Evolutionary conservation across 2,113 vertebrate species (phyloP), one percentile per base, ranked within the genome.

Genomic region (Pollachius pollachius): DNA sequence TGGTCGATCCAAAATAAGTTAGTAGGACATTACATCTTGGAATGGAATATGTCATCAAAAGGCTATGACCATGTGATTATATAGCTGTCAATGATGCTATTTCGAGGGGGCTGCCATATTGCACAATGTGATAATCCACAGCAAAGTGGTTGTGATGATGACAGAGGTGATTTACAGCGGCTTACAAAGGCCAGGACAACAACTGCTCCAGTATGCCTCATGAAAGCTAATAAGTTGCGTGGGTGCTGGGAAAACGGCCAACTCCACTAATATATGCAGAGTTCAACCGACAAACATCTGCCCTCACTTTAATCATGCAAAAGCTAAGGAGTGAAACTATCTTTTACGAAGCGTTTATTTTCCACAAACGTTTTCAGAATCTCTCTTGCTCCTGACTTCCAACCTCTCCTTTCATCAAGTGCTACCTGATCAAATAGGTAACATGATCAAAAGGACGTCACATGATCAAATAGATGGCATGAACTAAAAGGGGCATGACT

Each of bases 221-320:
- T 77, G 84, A 88, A 88, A 86, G 76, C 82, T 27, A 78, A 69
- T 86, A 87, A 82, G 81, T 82, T 67, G 75, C 64, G 73, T 73
- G 77, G 70, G 41, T 9, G 9, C 41, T 61, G 27, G 61, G 54
- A 27, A 27, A 7, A 64, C 90, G 89, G 69, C 74, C 76, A 87
- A 83, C 75, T 74, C 80, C 72, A 73, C 88, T 82, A 82, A 91
- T 88, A 91, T 92, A 86, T 91, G 89, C 88, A 90, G 89, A 91
- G 90, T 89, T 89, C 87, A 89, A 85, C 85, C 64, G 59, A 66
- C 27, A 72, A 86, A 85, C 83, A 89, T 81, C 82, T 87, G 87
- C 87, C 77, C 69, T 79, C 41, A 48, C 70, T 83, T 87, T 73
- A 82, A 89, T 85, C 87, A 85, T 89, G 91, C 63, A 88, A 82